phyloP scores from a whole-genome alignment of 2,797 vertebrate species.

The Hybognathus amarus region DNA sequence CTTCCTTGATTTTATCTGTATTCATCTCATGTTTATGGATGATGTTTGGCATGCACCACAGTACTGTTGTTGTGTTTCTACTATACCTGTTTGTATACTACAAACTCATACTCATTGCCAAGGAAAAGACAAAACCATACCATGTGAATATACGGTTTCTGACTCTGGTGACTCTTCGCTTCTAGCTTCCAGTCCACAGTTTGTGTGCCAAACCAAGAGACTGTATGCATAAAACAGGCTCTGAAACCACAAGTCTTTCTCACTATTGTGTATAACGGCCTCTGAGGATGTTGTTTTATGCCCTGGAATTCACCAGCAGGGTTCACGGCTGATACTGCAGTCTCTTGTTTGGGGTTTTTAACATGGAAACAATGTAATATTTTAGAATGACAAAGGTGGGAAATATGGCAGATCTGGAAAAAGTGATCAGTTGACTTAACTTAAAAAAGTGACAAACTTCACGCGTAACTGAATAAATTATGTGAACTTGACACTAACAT shows the following conservation, averaged over 20 bases:
- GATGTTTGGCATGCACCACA: conserved; percentile 22
- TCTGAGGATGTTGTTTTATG: neutral
- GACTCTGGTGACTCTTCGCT: conserved; percentile 46
- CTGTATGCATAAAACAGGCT: conserved; percentile 70
- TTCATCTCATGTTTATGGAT: neutral
- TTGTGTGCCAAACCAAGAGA: conserved; percentile 71
- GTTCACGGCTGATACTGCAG: conserved; percentile 1
- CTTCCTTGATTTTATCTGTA: neutral
- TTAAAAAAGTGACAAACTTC: too few species aligned
- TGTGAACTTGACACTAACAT: too few species aligned
- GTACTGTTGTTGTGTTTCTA: conserved; percentile 45
- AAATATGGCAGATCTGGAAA: neutral
- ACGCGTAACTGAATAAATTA: too few species aligned
- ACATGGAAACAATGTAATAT: neutral
- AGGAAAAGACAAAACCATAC: conserved; percentile 63
- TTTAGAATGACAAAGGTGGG: conserved; percentile 10
- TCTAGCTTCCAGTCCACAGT: conserved; percentile 12
- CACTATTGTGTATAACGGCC: conserved; percentile 59
- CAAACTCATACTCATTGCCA: conserved; percentile 38
- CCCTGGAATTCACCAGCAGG: neutral
- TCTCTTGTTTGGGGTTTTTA: neutral
- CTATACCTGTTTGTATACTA: neutral
- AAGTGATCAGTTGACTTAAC: too few species aligned
- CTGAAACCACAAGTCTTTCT: conserved; percentile 71
- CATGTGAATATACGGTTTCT: conserved; percentile 72